These are phyloP conservation scores for Diaperis boleti DNA, from an alignment of 2,888 invertebrate species.

Conservation along the genomic window DNA sequence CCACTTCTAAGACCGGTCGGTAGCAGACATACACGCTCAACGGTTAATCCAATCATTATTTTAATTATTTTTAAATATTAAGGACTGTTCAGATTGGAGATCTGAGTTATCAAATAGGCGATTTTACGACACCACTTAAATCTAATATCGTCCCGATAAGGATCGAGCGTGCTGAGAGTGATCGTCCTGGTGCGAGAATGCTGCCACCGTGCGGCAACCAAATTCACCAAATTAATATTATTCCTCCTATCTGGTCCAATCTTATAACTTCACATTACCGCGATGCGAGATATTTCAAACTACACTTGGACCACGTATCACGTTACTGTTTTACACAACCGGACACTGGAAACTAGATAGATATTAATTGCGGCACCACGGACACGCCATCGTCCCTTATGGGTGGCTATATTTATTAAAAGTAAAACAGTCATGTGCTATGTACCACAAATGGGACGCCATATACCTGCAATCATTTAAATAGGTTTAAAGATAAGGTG, in stretches of 20 bases:
- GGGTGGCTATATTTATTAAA: conserved; percentile 41
- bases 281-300: conserved; percentile 47
- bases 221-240: conserved; percentile 54
- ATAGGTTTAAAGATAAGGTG: too few species aligned
- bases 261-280: conserved; percentile 49
- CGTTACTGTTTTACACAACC: conserved; percentile 44
- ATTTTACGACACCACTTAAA: conserved; percentile 62
- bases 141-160: conserved; percentile 59
- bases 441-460: not conserved
- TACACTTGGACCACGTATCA: conserved; percentile 44
- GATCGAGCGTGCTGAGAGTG: conserved; percentile 55
- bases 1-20: conserved; percentile 25
- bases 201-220: conserved; percentile 56
- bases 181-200: conserved; percentile 55
- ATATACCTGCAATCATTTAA: not conserved
- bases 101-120: conserved; percentile 58
- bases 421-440: conserved; percentile 22
- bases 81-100: conserved; percentile 18
- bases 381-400: conserved; percentile 17
- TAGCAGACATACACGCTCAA: conserved; percentile 25
- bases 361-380: conserved; percentile 43
- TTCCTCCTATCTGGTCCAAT: conserved; percentile 48
- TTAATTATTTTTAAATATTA: conserved; percentile 33
- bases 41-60: conserved; percentile 27
- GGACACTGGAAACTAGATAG: conserved; percentile 44